These are phyloP conservation scores for Sakesphorus luctuosus DNA, from an alignment of 2,113 vertebrate genomes.

Conservation along the genomic window DNA sequence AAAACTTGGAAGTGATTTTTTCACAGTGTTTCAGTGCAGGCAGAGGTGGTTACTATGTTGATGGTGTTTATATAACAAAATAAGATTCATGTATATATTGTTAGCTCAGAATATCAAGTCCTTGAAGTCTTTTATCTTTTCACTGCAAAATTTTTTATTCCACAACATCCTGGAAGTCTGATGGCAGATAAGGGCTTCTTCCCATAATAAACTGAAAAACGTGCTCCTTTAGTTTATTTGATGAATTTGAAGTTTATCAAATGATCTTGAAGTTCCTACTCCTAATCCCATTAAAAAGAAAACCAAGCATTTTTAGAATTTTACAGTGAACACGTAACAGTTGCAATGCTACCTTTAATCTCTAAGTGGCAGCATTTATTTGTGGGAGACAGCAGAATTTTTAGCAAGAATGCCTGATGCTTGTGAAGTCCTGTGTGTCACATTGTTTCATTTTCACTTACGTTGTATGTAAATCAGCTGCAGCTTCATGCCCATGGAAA, in stretches of 20 bases:
- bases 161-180: background rate
- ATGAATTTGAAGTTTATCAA: background rate
- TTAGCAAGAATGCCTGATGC: background rate
- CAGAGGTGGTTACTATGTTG: background rate
- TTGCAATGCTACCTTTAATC: slow-evolving; percentile 50
- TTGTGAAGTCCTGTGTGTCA: slow-evolving; percentile 48
- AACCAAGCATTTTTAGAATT: slow-evolving; percentile 22
- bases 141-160: background rate
- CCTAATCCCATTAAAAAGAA: slow-evolving; percentile 20
- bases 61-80: background rate
- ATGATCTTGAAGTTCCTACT: background rate
- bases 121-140: background rate
- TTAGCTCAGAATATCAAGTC: background rate
- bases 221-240: slow-evolving; percentile 6
- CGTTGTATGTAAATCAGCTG: slow-evolving; percentile 48
- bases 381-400: slow-evolving; percentile 32
- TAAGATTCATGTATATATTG: background rate
- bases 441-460: slow-evolving; percentile 49
- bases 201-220: background rate
- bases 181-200: background rate
- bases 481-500: background rate
- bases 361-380: slow-evolving; percentile 71
- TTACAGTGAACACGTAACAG: background rate
- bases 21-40: background rate
- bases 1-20: background rate